Percentiles rank a stretch among this genome's conserved stretches.
phyloP scores from a whole-genome alignment of 2,113 vertebrate genomes.

The Leucosticte australis region DNA sequence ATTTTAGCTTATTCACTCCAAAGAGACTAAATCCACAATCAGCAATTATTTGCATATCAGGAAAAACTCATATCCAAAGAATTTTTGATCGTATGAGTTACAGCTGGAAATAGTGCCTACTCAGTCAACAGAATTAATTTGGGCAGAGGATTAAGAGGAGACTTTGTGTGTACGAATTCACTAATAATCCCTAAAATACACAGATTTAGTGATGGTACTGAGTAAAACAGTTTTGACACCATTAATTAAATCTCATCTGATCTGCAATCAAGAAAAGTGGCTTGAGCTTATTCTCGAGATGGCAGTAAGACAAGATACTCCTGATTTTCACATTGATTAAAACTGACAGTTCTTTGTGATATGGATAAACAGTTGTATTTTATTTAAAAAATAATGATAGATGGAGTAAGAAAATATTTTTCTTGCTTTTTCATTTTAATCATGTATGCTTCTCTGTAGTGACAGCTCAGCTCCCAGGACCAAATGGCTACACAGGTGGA shows the following conservation, averaged over 20 bases:
- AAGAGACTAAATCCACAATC: background rate
- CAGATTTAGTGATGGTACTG: background rate
- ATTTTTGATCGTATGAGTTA: background rate
- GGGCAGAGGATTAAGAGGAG: background rate
- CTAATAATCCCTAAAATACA: background rate
- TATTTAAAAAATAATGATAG: background rate
- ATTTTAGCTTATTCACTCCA: background rate
- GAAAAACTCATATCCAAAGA: background rate
- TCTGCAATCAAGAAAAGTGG: background rate
- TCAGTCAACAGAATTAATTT: background rate
- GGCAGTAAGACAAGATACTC: background rate
- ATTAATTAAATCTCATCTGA: background rate
- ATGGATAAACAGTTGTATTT: background rate
- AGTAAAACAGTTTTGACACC: background rate
- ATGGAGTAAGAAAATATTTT: background rate
- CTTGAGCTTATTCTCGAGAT: background rate
- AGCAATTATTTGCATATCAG: background rate
- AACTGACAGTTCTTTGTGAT: background rate
- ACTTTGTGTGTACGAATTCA: background rate
- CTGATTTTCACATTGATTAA: slow-evolving; percentile 1
- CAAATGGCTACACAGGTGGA: slow-evolving; percentile 89
- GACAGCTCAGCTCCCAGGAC: slow-evolving; percentile 92
- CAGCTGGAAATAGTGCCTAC: background rate
- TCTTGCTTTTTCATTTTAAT: background rate
- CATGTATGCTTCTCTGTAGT: slow-evolving; percentile 74